Base-by-base conservation (phyloP, 1,140 invertebrate genomes). In the Episyrphus balteatus region DNA sequence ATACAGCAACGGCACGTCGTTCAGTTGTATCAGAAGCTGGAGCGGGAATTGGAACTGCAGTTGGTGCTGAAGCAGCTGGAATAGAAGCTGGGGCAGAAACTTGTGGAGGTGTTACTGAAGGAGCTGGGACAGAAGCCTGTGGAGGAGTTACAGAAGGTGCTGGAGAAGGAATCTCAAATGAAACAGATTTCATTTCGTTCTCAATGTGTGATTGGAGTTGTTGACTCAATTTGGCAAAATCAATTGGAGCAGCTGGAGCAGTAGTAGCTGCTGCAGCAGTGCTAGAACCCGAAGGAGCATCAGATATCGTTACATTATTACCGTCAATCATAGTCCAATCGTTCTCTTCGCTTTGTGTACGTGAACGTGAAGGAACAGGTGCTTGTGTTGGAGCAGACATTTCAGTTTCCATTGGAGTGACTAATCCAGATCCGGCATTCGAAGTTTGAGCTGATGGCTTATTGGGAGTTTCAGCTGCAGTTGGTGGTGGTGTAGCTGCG, bases 11-110 rank as follows among this genome's bases (percentile, higher is more conserved):
- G 8, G 34, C 32, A 17, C 52, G 52, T 15, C 55, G n/a, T n/a
- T n/a, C n/a, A n/a, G n/a, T n/a, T n/a, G n/a, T 62, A 9, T 62
- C 54, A 18, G 58, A 47, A 3, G 56, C 48, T 31, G 54, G 51
- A n/a, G 55, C 31, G 31, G 49, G 41, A 18, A 43, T 19, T 19
- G 21, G 5, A 12, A 47, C 31, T 17, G 51, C 51, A 44, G 56
- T 55, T 26, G 59, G 53, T 10, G 53, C 55, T 32, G 42, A 11
- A 1, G 44, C 48, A 26, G 51, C 17, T 5, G 44, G 15, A 33
- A 32, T 37, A 6, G 36, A 15, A 47, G 45, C 13, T 30, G 45
- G 15, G n/a, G 17, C 14, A 44, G 30, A 44, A 19, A 8, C 41
- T 19, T 34, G 9, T 34, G 43, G 6, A 12, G 40, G 36, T n/a